Evolutionary conservation across 2,888 invertebrate genomes (phyloP).

Genomic region (Meandrusa payeni): DNA sequence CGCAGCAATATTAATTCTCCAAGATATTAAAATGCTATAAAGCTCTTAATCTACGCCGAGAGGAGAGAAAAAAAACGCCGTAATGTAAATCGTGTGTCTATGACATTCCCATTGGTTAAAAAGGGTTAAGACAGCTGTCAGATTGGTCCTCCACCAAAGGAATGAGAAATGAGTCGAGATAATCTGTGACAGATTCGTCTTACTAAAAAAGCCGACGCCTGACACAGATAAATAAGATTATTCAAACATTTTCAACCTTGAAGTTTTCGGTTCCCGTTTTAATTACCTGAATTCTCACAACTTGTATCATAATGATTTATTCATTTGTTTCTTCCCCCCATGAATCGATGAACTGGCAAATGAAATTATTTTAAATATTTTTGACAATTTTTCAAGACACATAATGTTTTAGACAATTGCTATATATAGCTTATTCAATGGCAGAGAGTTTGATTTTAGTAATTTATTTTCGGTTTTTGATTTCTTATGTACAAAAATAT

Average conservation of each 20-base stretch:
- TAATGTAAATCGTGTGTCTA: conserved; percentile 68
- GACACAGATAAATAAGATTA: conserved; percentile 77
- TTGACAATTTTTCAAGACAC: no score
- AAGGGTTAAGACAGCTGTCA: conserved; percentile 80
- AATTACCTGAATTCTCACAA: conserved; percentile 79
- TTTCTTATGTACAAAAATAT: no score
- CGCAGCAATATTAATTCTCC: conserved; percentile 20
- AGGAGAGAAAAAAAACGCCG: conserved; percentile 47
- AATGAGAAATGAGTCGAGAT: conserved; percentile 72
- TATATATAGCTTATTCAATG: no score
- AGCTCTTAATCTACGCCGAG: conserved; percentile 25
- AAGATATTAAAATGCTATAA: conserved; percentile 25
- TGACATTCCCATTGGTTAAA: conserved; percentile 77
- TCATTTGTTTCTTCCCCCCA: conserved; percentile 8
- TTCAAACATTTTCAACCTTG: conserved; percentile 66
- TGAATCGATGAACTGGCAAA: neutral
- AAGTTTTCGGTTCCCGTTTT: conserved; percentile 62
- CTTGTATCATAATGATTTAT: conserved; percentile 47
- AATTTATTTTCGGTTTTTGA: no score
- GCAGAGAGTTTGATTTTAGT: no score
- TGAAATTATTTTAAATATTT: no score
- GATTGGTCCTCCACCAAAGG: conserved; percentile 69
- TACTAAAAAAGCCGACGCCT: conserved; percentile 73
- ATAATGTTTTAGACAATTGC: no score
- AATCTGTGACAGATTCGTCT: conserved; percentile 79